These are phyloP conservation scores for Indicator maculatus DNA, from an alignment of 2,113 vertebrate species.

Conservation along the genomic window DNA sequence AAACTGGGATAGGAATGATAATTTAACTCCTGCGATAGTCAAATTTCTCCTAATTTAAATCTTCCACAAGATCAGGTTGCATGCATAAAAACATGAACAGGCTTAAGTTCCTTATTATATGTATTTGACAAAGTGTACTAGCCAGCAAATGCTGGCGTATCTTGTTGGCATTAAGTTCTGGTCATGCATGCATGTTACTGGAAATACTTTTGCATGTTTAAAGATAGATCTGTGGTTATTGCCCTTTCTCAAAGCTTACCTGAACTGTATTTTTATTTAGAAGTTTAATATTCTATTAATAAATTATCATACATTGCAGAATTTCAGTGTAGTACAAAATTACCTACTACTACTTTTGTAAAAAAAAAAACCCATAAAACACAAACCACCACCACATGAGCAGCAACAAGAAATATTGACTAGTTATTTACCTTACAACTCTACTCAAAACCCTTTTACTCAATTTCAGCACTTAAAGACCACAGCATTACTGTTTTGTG, in stretches of 20 bases:
- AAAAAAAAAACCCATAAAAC: not conserved
- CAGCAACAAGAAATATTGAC: not conserved
- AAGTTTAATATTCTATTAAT: not conserved
- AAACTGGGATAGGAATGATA: not conserved
- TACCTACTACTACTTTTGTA: not conserved
- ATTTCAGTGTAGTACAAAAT: not conserved
- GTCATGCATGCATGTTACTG: rapidly evolving
- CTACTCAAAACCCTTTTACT: not conserved
- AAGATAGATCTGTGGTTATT: not conserved
- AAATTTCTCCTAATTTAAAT: not conserved
- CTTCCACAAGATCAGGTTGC: not conserved
- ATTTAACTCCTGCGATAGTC: not conserved
- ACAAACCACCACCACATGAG: not conserved
- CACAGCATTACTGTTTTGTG: not conserved
- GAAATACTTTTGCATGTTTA: not conserved
- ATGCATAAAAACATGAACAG: constrained; percentile 9
- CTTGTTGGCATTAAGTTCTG: not conserved
- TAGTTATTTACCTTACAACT: not conserved
- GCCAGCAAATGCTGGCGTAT: not conserved
- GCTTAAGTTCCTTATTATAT: not conserved
- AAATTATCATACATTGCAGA: not conserved
- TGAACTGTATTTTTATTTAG: not conserved
- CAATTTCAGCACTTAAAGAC: not conserved
- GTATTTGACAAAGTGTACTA: not conserved
- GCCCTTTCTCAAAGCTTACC: not conserved